Evolutionary conservation across 1,140 invertebrate species (phyloP).

Genomic region (Acyrthosiphon pisum): DNA sequence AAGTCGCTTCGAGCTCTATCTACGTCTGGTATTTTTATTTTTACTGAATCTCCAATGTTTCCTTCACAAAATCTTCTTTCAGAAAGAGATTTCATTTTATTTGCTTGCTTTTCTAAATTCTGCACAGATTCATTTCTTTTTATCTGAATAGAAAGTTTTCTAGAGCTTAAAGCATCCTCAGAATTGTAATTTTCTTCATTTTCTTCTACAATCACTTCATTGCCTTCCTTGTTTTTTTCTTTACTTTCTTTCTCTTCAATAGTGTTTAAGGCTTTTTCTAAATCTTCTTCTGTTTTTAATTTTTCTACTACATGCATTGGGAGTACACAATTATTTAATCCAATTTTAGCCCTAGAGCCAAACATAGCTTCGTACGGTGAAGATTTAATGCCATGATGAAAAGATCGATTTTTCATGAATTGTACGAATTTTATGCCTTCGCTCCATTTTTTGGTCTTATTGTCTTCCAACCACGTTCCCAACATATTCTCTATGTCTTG

Average conservation of each 20-base stretch:
- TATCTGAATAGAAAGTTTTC: slow-evolving; percentile 6
- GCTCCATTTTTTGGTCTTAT: no score
- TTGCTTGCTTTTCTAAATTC: neutral
- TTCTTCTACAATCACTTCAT: no score
- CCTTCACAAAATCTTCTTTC: slow-evolving; percentile 13
- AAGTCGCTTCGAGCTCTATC: slow-evolving; percentile 1
- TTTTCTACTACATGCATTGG: neutral
- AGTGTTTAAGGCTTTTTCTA: slow-evolving; percentile 11
- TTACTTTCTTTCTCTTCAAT: neutral
- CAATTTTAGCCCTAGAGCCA: slow-evolving; percentile 7
- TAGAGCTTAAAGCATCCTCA: neutral
- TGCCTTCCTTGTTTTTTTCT: neutral
- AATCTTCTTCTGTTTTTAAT: slow-evolving; percentile 12
- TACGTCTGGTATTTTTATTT: no score
- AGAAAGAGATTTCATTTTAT: slow-evolving; percentile 1
- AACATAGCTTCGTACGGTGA: neutral
- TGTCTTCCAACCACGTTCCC: no score
- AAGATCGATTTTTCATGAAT: no score
- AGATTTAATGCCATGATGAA: no score
- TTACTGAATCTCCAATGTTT: neutral
- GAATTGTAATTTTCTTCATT: no score
- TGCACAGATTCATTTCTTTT: neutral
- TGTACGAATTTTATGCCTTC: no score
- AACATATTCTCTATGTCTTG: no score
- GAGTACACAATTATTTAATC: slow-evolving; percentile 9